Evolutionary conservation across 2,888 invertebrate species (phyloP), one percentile per base, ranked within the genome.

Genomic region (Pecten maximus): DNA sequence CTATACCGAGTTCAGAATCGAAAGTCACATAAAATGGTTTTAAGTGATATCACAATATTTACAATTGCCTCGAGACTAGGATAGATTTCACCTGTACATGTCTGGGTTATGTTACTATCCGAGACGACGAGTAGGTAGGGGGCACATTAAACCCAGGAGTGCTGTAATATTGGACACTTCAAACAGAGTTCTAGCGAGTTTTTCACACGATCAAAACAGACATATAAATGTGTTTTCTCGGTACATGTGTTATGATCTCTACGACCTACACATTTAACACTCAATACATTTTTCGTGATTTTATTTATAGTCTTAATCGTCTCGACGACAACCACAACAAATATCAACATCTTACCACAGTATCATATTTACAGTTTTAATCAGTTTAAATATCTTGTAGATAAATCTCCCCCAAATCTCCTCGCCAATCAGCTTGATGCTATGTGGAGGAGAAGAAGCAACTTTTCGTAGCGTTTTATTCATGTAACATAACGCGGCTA

Each of bases 41-140:
- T 74, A 74, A 74, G 74, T 74, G 74, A 74, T 74, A 74, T 74
- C 74, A 74, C 28, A 74, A 74, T 74, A 74, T 74, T 74, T 74
- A 74, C 74, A 3, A 74, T 28, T 74, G 35, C 74, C 15, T 74
- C 35, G 74, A 74, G 35, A 74, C 74, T 28, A 35, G 74, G 60
- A 15, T 74, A 35, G 28, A 1, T 28, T 10, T 74, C 28, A 35
- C 74, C 0, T 74, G 35, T 10, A 28, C 74, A 15, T 10, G 12
- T 74, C 19, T 35, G 2, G 28, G 74, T 0, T 35, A 74, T 28
- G 74, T 74, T 74, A 8, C 74, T 35, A 35, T 74, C 28, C 35
- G 74, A 74, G 74, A 28, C 74, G 6, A 74, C 74, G 10, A 54
- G 74, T 74, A 0, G 28, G 28, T 8, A 10, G 23, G 35, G 74